phyloP scores from a whole-genome alignment of 1,140 invertebrate genomes.

The Eumeta japonica region DNA sequence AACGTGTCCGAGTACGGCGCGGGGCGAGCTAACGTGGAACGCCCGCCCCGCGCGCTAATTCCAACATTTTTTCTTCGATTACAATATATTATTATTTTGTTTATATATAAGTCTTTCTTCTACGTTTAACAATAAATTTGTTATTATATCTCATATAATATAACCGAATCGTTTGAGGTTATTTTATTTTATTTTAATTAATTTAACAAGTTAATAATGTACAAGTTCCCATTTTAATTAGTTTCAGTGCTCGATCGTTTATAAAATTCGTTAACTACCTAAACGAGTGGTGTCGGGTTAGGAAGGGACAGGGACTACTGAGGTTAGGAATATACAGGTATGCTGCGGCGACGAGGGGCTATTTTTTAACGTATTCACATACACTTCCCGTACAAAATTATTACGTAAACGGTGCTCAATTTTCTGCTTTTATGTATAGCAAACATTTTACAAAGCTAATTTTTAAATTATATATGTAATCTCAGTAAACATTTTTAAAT shows the following conservation, averaged over 20 bases:
- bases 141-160: constrained; percentile 35
- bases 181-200: no score
- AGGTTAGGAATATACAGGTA: constrained; percentile 43
- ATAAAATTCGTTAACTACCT: constrained; percentile 56
- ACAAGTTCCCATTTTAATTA: constrained; percentile 42
- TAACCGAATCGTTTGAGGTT: constrained; percentile 30
- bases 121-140: constrained; percentile 49
- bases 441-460: no score
- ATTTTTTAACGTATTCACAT: no score
- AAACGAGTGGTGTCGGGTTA: constrained; percentile 42
- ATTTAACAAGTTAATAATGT: constrained; percentile 34
- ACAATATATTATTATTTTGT: constrained; percentile 18
- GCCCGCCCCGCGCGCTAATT: constrained; percentile 17
- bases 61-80: no score
- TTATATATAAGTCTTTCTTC: constrained; percentile 41
- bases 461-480: no score
- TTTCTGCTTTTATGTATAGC: no score
- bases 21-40: no score
- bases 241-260: constrained; percentile 48
- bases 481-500: no score
- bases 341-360: no score
- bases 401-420: no score
- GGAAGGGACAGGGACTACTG: constrained; percentile 39
- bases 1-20: no score
- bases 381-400: no score